Evolutionary conservation across 2,888 invertebrate genomes (phyloP), one percentile per base, ranked within the genome.

Genomic region (Pimpla rufipes): DNA sequence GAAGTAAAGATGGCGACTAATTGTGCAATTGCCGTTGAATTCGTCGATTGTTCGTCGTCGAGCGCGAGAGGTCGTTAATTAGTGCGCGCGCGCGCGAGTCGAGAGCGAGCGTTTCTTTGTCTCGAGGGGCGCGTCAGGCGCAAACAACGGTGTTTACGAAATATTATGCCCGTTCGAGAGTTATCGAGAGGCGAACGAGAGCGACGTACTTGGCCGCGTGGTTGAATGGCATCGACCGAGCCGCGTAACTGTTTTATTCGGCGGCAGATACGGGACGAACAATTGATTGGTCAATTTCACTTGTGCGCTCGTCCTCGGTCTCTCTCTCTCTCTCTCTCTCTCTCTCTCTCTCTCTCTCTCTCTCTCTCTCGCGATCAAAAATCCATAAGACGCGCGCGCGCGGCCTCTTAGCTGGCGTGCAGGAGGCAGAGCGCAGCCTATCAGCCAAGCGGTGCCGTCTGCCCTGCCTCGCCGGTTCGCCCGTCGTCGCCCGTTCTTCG

Each of bases 81-180:
- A 18, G 16, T 52, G 35, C 55, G 52, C 23, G 55, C 8, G 16
- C 68, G 35, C 55, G 52, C 23, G 55, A 59, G 47, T 59, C 59
- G 77, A 68, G 67, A 77, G 59, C 21, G 47, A 47, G 70, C 47
- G 40, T 70, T 78, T 40, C 68, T 70, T 78, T 62, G 77, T 78
- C 70, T 62, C 62, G 70, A 52, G 37, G 21, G 62, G 70, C 35
- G 16, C 11, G 55, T 42, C 67, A 40, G 66, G 42, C 55, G 59
- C 50, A 29, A 78, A 70, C 68, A 62, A 47, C 42, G 37, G 10
- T 78, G 37, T 78, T 68, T 78, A 62, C 29, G 21, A 62, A 23
- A 62, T 16, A 23, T 35, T 16, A 16, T 35, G 42, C 37, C 16
- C 35, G 5, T 5, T 18, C 6, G 18, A 2, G 57, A 57, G 37